Conservation (phyloP, 2,888 invertebrate genomes). For the Aromia moschata region DNA sequence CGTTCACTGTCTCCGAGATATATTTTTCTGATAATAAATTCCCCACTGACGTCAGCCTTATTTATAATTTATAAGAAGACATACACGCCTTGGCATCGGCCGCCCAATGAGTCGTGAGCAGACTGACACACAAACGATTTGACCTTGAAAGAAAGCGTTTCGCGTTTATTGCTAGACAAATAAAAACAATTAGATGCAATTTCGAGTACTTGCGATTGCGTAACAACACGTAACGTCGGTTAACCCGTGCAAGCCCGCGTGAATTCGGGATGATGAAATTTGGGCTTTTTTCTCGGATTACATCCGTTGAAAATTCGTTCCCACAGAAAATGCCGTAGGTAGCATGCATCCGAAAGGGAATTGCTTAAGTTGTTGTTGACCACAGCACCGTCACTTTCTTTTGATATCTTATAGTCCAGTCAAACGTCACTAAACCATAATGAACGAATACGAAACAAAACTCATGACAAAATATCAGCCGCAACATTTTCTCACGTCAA, state of each 20-base stretch:
- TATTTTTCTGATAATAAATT: no score
- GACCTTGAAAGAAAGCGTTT: slow-evolving; percentile 24
- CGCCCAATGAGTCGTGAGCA: not conserved
- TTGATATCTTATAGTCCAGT: slow-evolving; percentile 14
- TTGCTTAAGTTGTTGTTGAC: slow-evolving; percentile 8
- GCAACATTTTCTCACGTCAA: no score
- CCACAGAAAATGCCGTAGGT: slow-evolving; percentile 3
- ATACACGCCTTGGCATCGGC: no score
- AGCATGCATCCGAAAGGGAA: not conserved
- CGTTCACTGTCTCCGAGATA: no score
- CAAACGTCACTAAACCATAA: no score
- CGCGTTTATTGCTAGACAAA: slow-evolving; percentile 4
- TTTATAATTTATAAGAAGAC: slow-evolving; percentile 15
- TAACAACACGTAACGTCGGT: no score
- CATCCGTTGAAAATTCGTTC: not conserved
- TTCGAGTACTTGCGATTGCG: no score
- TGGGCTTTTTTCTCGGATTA: no score
- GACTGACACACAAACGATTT: slow-evolving; percentile 9
- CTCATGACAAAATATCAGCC: no score
- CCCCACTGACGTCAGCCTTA: slow-evolving; percentile 11
- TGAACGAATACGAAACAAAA: no score
- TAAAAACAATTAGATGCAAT: not conserved
- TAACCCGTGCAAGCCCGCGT: no score
- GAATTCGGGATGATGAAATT: no score
- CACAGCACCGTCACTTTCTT: slow-evolving; percentile 11